phyloP scores from a whole-genome alignment of 2,888 invertebrate species.

The Tiliacea citrago region DNA sequence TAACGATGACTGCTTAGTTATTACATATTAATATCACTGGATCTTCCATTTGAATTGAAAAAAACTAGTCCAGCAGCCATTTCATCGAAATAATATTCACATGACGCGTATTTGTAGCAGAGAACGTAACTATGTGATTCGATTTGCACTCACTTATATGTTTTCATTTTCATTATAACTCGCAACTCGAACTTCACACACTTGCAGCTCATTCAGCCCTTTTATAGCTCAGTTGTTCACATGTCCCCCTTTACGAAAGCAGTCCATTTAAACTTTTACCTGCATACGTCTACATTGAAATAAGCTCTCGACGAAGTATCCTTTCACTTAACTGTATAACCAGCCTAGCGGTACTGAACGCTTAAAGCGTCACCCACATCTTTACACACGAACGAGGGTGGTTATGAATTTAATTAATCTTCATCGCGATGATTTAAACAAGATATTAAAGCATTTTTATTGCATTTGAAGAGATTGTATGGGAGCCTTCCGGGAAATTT shows the following conservation, averaged over 20 bases:
- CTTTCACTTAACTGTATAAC: constrained; percentile 37
- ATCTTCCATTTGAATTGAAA: neutral
- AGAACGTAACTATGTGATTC: constrained; percentile 1
- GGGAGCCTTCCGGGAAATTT: constrained; percentile 3
- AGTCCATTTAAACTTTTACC: constrained; percentile 29
- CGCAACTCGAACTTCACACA: neutral
- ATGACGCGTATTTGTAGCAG: neutral
- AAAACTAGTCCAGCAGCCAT: neutral
- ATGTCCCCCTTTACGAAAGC: constrained; percentile 9
- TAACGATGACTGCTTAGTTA: neutral
- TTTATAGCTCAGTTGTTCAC: constrained; percentile 26
- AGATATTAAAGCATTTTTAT: constrained; percentile 66
- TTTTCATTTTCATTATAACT: constrained; percentile 17
- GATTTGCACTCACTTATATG: constrained; percentile 1
- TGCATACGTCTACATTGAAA: constrained; percentile 34
- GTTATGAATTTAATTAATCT: constrained; percentile 83
- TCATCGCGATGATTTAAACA: constrained; percentile 71
- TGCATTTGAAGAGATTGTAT: constrained; percentile 30
- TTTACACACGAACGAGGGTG: constrained; percentile 76
- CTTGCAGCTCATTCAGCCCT: constrained; percentile 9
- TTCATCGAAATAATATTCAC: constrained; percentile 2
- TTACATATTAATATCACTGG: neutral
- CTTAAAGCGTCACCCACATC: constrained; percentile 71
- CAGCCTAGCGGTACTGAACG: constrained; percentile 65
- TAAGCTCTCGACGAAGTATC: constrained; percentile 19